Conservation (phyloP, 2,113 vertebrate genomes). For the Eolophus roseicapilla region DNA sequence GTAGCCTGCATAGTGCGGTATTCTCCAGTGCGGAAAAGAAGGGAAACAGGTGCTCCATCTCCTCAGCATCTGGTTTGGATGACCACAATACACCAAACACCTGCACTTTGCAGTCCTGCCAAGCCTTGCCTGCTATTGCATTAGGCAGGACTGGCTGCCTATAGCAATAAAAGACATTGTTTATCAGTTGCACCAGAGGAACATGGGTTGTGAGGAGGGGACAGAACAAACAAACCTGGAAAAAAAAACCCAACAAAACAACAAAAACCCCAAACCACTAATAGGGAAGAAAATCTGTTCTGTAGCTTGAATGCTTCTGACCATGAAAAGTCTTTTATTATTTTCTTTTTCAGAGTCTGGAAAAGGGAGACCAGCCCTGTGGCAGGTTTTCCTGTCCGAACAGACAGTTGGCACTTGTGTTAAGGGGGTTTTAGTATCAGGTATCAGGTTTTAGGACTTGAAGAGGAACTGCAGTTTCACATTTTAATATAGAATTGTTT, state of each 20-base stretch:
- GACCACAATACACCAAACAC: slow-evolving; percentile 77
- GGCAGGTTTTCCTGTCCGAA: neutral
- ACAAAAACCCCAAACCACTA: neutral
- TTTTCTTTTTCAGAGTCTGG: neutral
- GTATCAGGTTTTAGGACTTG: slow-evolving; percentile 5
- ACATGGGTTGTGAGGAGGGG: slow-evolving; percentile 41
- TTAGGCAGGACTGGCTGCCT: slow-evolving; percentile 68
- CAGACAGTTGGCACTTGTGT: neutral
- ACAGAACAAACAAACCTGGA: slow-evolving; percentile 63
- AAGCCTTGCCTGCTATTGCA: slow-evolving; percentile 78
- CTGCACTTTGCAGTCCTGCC: slow-evolving; percentile 67
- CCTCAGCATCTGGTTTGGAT: slow-evolving; percentile 78
- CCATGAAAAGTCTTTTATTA: neutral
- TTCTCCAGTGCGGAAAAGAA: slow-evolving; percentile 64
- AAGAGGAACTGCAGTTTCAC: slow-evolving; percentile 1
- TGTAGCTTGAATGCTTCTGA: slow-evolving; percentile 11
- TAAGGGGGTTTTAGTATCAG: neutral
- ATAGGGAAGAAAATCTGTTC: slow-evolving; percentile 29
- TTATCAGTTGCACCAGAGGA: slow-evolving; percentile 70
- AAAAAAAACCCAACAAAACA: neutral
- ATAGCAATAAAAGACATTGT: slow-evolving; percentile 73
- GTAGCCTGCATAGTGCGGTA: neutral
- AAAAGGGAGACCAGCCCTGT: neutral
- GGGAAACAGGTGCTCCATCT: slow-evolving; percentile 79
- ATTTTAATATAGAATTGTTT: slow-evolving; percentile 38